These are phyloP conservation scores for Nomada goodeniana DNA, from an alignment of 2,888 invertebrate species.

Conservation along the genomic window DNA sequence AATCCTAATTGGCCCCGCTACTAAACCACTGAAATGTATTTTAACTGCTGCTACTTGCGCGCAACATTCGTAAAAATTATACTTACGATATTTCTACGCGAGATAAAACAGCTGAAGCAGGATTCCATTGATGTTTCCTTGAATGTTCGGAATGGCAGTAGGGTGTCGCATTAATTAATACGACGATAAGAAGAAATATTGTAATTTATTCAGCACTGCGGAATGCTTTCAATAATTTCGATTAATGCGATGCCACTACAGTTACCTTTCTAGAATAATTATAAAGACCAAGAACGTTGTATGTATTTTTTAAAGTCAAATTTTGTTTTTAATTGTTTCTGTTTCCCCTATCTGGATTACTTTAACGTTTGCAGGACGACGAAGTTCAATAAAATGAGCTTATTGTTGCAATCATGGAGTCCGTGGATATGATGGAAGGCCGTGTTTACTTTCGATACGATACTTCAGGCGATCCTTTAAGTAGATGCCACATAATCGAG, in stretches of 20 bases:
- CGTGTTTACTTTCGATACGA: background rate
- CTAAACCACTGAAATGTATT: conserved; percentile 30
- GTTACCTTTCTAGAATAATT: too few relatives aligned
- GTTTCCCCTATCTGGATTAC: too few relatives aligned
- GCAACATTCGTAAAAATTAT: conserved; percentile 24
- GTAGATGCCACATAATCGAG: background rate
- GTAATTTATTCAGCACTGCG: too few relatives aligned
- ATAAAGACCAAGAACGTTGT: too few relatives aligned
- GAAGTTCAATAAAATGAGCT: background rate
- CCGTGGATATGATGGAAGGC: conserved; percentile 4
- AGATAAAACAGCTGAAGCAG: background rate
- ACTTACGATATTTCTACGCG: background rate
- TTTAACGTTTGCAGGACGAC: too few relatives aligned
- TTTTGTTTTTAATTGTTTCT: too few relatives aligned
- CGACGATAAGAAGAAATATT: too few relatives aligned
- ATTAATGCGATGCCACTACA: too few relatives aligned
- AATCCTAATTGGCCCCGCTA: conserved; percentile 28
- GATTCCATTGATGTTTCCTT: background rate
- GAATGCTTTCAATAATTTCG: too few relatives aligned
- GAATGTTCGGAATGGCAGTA: background rate
- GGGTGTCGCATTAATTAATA: too few relatives aligned
- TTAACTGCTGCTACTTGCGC: background rate
- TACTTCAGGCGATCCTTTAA: background rate
- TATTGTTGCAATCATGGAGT: background rate
- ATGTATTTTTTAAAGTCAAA: too few relatives aligned